Percentiles rank a stretch among this genome's conserved stretches.
These are phyloP conservation scores for Brachionus angularis DNA, from an alignment of 1,140 invertebrate genomes.

Conservation along the genomic window DNA sequence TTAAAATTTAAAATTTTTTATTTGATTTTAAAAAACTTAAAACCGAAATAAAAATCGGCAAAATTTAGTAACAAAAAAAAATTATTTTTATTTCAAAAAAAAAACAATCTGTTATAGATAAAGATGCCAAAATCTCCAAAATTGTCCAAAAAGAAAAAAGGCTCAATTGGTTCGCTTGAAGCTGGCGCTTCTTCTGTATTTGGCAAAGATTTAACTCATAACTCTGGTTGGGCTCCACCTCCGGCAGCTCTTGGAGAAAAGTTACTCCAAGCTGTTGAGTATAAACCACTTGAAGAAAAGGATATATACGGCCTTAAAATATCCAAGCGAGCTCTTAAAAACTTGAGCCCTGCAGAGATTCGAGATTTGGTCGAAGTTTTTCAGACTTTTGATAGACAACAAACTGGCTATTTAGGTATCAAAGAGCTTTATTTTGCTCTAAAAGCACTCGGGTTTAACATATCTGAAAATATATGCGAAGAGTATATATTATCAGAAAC, in stretches of 20 bases:
- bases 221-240: background rate
- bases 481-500: conserved; percentile 33
- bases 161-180: background rate
- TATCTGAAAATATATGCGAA: conserved; percentile 23
- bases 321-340: conserved; percentile 34
- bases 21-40: background rate
- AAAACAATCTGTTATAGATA: background rate
- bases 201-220: background rate
- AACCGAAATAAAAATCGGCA: too few species aligned
- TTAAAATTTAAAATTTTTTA: background rate
- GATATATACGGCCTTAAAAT: conserved; percentile 33
- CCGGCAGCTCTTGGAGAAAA: conserved; percentile 30
- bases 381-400: conserved; percentile 11
- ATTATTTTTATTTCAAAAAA: background rate
- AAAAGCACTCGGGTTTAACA: conserved; percentile 30
- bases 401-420: conserved; percentile 5
- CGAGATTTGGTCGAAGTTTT: conserved; percentile 29
- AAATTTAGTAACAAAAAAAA: too few species aligned
- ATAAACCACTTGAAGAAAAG: conserved; percentile 39
- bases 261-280: conserved; percentile 30
- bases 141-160: background rate
- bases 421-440: conserved; percentile 17
- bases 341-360: conserved; percentile 37
- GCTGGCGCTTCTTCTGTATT: conserved; percentile 12
- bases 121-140: conserved; percentile 14